Evolutionary conservation across 2,797 vertebrate genomes (phyloP).

Genomic region (Enteromius paludinosus): DNA sequence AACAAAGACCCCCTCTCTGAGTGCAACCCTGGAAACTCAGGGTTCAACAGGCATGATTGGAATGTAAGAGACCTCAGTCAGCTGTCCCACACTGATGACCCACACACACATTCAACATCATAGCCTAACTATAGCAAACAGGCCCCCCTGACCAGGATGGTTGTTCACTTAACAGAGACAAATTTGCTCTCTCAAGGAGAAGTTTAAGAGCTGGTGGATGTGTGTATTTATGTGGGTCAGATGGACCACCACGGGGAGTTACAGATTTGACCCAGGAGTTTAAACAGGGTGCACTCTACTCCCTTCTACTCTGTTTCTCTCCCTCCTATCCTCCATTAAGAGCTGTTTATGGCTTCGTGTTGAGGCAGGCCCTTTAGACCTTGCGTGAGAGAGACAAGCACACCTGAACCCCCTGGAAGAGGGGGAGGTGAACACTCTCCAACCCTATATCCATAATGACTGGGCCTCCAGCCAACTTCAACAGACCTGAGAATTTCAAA

Average conservation of each 20-base stretch:
- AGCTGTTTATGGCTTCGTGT: conserved; percentile 55
- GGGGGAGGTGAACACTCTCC: conserved; percentile 26
- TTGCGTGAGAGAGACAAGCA: conserved; percentile 63
- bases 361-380: conserved; percentile 53
- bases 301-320: conserved; percentile 10
- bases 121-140: conserved; percentile 55
- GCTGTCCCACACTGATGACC: conserved; percentile 68
- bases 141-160: conserved; percentile 35
- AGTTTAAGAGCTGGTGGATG: neutral
- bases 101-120: conserved; percentile 40
- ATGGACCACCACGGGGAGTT: conserved; percentile 39
- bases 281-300: conserved; percentile 40
- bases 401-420: conserved; percentile 57
- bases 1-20: conserved; percentile 73
- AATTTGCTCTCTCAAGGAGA: conserved; percentile 31
- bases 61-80: conserved; percentile 77
- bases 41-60: conserved; percentile 72
- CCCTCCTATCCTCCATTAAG: conserved; percentile 20
- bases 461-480: conserved; percentile 69
- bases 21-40: conserved; percentile 62
- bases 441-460: conserved; percentile 54
- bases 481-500: conserved; percentile 67
- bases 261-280: conserved; percentile 51
- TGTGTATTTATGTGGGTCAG: conserved; percentile 22
- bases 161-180: conserved; percentile 31